Percentiles rank a stretch among this genome's conserved stretches.
Conservation (phyloP, 2,888 invertebrate genomes). For the Mythimna impura region DNA sequence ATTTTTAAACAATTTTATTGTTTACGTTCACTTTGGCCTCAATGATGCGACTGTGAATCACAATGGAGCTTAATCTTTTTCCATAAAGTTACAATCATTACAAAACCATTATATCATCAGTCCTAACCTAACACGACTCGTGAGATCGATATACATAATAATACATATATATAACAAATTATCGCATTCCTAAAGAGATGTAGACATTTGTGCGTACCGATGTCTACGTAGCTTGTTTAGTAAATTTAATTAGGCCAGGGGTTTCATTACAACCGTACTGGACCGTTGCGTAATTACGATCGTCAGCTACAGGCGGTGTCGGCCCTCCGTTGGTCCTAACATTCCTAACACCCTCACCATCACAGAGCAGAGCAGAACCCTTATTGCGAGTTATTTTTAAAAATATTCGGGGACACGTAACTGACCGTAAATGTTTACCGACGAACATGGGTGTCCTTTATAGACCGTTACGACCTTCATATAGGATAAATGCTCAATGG, state of each 20-base stretch:
- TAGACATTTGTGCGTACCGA: conserved; percentile 15
- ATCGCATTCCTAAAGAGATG: conserved; percentile 30
- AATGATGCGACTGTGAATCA: conserved; percentile 58
- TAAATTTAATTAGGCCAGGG: conserved; percentile 77
- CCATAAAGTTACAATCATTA: conserved; percentile 54
- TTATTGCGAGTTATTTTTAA: conserved; percentile 47
- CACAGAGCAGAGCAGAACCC: conserved; percentile 13
- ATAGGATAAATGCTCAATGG: conserved; percentile 5
- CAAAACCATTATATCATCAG: conserved; percentile 56
- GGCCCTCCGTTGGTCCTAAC: conserved; percentile 34
- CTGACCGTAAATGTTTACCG: conserved; percentile 28
- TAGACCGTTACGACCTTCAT: conserved; percentile 18
- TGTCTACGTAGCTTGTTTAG: conserved; percentile 64
- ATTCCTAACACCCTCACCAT: conserved; percentile 31
- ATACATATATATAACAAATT: conserved; percentile 37
- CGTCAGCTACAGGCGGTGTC: conserved; percentile 79
- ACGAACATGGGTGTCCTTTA: conserved; percentile 16
- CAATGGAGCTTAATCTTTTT: conserved; percentile 58
- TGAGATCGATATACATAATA: conserved; percentile 45
- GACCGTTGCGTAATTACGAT: conserved; percentile 76
- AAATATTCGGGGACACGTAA: conserved; percentile 30
- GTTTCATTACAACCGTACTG: conserved; percentile 75
- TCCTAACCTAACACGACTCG: conserved; percentile 42
- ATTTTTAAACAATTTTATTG: conserved; percentile 52
- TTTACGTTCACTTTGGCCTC: conserved; percentile 56